phyloP scores from a whole-genome alignment of 2,113 vertebrate species.

The Daboia siamensis region DNA sequence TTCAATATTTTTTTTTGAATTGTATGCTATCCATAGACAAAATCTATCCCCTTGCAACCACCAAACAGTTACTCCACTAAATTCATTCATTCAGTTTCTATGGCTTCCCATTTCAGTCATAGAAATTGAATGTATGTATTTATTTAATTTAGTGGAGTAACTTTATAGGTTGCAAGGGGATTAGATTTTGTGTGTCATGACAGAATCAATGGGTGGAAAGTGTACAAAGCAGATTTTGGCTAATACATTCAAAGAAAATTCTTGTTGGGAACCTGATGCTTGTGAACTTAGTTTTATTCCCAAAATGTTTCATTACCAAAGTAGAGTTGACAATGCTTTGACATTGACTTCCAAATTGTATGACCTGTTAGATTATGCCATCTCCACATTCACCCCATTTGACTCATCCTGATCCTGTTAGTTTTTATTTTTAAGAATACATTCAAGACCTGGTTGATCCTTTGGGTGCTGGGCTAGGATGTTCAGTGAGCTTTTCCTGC shows the following conservation, averaged over 20 bases:
- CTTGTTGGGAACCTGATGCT: background rate
- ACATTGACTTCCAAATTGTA: background rate
- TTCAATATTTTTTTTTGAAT: background rate
- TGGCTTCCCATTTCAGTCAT: background rate
- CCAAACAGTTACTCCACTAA: background rate
- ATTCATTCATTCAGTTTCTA: background rate
- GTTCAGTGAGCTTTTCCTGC: background rate
- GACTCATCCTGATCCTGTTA: background rate
- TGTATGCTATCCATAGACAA: background rate
- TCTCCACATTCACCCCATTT: background rate
- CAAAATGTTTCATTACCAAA: background rate
- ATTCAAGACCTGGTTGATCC: background rate
- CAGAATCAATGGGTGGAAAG: background rate
- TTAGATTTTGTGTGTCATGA: background rate
- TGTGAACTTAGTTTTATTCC: background rate
- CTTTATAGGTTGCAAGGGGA: background rate
- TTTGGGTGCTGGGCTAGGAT: background rate
- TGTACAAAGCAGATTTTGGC: background rate
- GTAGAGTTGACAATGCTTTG: background rate
- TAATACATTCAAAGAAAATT: background rate
- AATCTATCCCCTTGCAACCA: background rate
- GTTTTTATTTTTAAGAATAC: background rate
- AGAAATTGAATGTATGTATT: background rate
- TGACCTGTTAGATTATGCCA: background rate
- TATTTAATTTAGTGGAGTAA: background rate